Evolutionary conservation across 2,113 vertebrate genomes (phyloP), one percentile per base, ranked within the genome.

Genomic region (Cavia porcellus): DNA sequence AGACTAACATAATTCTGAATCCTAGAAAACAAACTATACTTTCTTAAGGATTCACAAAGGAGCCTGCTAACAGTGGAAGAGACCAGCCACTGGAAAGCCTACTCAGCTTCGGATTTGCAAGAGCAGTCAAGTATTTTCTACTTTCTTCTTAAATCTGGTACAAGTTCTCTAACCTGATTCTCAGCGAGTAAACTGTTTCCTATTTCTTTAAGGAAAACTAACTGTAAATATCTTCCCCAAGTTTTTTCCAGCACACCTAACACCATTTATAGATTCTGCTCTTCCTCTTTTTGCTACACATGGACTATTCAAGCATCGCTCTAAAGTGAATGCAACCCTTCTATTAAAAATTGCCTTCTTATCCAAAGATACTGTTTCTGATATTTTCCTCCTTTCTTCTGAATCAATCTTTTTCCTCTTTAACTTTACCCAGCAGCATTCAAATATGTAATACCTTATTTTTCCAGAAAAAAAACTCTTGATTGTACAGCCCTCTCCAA

Each of bases 1-100:
- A 86, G 35, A 86, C 12, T 66, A 92, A 95, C 20, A 64, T 61
- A 88, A 86, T 47, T 80, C 45, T 74, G 66, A 90, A 42, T 89
- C 50, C 28, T 75, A 9, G 35, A 57, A 96, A 96, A 84, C 7
- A 72, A 1, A 87, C 12, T 62, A 30, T 6, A 75, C 14, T 93
- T 89, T 74, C 52, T 14, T 89, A 86, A 47, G 11, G 59, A 84
- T 35, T 92, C 75, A 90, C 50, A 59, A 68, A 68, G 35, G 30
- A 81, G 42, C 20, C 66, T 84, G 30, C 52, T 95, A 55, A 89
- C 68, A 94, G 19, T 77, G 64, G 45, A 85, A 85, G 47, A 86
- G 35, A 90, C 9, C 75, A 95, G 22, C 7, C 32, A 24, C 10
- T 15, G 61, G 19, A 32, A 28, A 68, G 0, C 35, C 45, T 14